Percentiles rank a stretch among this genome's conserved stretches.
These are phyloP conservation scores for Apostichopus japonicus DNA, from an alignment of 35 echinoderm and acorn worm genomes.

Conservation along the genomic window DNA sequence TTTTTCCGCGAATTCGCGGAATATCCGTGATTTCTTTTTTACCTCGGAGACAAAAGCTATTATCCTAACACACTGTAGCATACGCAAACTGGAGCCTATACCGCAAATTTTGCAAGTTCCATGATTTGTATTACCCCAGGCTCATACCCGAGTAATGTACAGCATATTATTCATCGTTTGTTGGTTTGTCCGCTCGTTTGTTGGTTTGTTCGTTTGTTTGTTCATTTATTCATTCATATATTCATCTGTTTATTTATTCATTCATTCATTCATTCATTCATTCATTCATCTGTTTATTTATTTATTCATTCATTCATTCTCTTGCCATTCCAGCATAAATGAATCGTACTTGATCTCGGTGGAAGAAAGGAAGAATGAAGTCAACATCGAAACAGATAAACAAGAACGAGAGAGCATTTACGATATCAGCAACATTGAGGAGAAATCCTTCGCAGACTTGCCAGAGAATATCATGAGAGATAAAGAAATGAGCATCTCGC, in stretches of 20 bases:
- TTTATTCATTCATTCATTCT: neutral
- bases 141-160: too few relatives aligned
- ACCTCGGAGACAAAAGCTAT: too few relatives aligned
- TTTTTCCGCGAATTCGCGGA: too few relatives aligned
- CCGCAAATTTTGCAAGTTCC: too few relatives aligned
- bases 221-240: too few relatives aligned
- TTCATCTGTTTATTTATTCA: neutral
- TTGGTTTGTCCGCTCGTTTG: too few relatives aligned
- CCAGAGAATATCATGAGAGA: neutral
- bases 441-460: neutral
- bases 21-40: too few relatives aligned
- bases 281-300: neutral
- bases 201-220: too few relatives aligned
- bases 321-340: conserved; percentile 6
- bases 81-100: too few relatives aligned
- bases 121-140: too few relatives aligned
- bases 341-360: conserved; percentile 3
- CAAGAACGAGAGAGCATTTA: neutral
- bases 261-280: neutral
- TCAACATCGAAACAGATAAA: neutral
- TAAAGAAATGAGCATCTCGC: neutral
- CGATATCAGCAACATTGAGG: neutral
- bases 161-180: too few relatives aligned
- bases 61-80: too few relatives aligned
- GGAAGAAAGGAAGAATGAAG: neutral